phyloP scores from a whole-genome alignment of 2,888 invertebrate genomes.

The Strigamia crassipes region DNA sequence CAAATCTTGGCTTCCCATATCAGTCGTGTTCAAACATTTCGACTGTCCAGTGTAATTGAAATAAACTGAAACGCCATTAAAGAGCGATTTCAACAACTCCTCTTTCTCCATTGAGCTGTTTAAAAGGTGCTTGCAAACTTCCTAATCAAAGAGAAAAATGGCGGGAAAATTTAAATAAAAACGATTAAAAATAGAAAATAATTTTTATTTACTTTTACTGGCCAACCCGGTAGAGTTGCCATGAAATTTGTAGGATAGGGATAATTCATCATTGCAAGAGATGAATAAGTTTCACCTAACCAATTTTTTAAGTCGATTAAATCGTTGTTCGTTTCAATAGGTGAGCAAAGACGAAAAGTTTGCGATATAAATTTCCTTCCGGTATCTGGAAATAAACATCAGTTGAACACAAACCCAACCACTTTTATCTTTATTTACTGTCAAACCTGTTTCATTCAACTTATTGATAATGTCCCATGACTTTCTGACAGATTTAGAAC shows the following conservation, averaged over 20 bases:
- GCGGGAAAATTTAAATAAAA: not conserved
- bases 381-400: conserved; percentile 63
- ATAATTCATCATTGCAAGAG: conserved; percentile 93
- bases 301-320: conserved; percentile 69
- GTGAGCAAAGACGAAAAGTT: conserved; percentile 76
- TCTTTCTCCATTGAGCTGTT: conserved; percentile 62
- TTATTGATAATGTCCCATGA: conserved; percentile 76
- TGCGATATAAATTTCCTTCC: conserved; percentile 73
- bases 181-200: not conserved
- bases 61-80: conserved; percentile 73
- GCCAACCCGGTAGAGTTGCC: conserved; percentile 79
- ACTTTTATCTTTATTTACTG: not conserved
- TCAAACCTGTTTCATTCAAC: conserved; percentile 64
- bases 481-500: conserved; percentile 72
- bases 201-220: conserved; percentile 66
- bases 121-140: conserved; percentile 63
- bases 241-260: conserved; percentile 87
- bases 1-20: conserved; percentile 65
- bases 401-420: conserved; percentile 41
- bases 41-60: conserved; percentile 78
- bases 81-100: conserved; percentile 67
- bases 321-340: conserved; percentile 67
- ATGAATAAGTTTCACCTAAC: conserved; percentile 73
- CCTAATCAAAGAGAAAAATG: conserved; percentile 57
- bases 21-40: conserved; percentile 70